Conservation (phyloP, 2,797 vertebrate genomes). For the Cryptoblepharus egeriae region DNA sequence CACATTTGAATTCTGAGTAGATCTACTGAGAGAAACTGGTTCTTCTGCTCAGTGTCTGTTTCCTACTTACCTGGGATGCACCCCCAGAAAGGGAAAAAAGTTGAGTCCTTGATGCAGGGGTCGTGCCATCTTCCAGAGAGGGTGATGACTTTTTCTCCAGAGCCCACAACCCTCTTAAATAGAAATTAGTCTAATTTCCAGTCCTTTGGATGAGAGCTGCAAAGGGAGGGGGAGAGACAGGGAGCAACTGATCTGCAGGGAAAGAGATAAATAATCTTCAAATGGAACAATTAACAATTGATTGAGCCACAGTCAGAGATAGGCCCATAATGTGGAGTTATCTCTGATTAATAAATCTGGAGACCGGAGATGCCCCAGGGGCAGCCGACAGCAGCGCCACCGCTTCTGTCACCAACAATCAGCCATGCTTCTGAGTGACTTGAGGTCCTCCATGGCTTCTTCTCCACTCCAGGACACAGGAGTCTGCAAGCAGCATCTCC, state of each 20-base stretch:
- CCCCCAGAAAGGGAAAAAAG: constrained; percentile 17
- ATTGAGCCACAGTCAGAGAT: constrained; percentile 46
- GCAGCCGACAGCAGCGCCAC: constrained; percentile 51
- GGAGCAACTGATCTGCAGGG: constrained; percentile 31
- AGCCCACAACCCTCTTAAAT: constrained; percentile 48
- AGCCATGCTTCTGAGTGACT: constrained; percentile 56
- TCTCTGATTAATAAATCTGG: constrained; percentile 61
- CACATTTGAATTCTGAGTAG: neutral
- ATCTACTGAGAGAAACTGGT: neutral
- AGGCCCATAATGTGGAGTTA: constrained; percentile 59
- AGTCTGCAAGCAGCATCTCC: constrained; percentile 42
- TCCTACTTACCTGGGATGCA: constrained; percentile 40
- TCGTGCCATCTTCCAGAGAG: constrained; percentile 40
- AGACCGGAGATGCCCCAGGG: constrained; percentile 33
- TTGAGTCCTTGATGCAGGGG: neutral
- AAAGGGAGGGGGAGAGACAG: neutral
- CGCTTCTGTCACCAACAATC: constrained; percentile 65
- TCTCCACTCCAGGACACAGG: constrained; percentile 51
- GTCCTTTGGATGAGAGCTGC: constrained; percentile 47
- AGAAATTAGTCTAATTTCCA: constrained; percentile 56
- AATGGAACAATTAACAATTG: constrained; percentile 68
- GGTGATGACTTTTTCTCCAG: neutral
- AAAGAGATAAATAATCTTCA: constrained; percentile 67
- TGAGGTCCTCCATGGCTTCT: constrained; percentile 68
- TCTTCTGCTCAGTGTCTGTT: constrained; percentile 38